Base-by-base conservation (phyloP, 2,113 vertebrate species). In the Alaudala cheleensis region DNA sequence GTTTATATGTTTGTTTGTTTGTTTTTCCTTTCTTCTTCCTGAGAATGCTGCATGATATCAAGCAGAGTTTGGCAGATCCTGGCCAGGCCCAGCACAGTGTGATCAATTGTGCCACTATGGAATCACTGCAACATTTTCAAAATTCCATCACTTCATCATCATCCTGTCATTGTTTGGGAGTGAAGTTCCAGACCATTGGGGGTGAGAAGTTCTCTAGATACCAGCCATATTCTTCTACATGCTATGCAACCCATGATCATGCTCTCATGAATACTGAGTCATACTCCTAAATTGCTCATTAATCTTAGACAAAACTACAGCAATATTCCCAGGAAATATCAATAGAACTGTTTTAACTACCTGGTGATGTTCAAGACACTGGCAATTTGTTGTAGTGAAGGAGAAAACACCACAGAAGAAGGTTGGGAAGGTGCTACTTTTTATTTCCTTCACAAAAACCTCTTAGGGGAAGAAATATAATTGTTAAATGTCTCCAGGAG, bases 11-110 rank as follows among this genome's bases (percentile, higher is more conserved):
- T 53, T 45, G 39, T 53, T 47, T 62, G 26, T 24, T 47, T 77
- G 10, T 18, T 81, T 69, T 40, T 11, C 18, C 37, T 62, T 65
- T 79, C 34, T 54, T 54, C 58, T 57, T 22, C 24, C 34, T 56
- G 25, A 57, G 44, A 29, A 15, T 40, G 29, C 29, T 74, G 29
- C 42, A 34, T 40, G 15, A 50, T 51, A 69, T 25, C 13, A 50
- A 51, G 29, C 5, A 74, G 42, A 31, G 3, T 69, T 57, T 69
- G 56, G 37, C 22, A 64, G 19, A 45, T 11, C 15, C 42, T 57
- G 42, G 21, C 24, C 49, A 73, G 33, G 18, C 25, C 15, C 17
- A 70, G 28, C 37, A 34, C 0, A 0, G 2, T 34, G 14, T 10
- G 2, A 11, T 64, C 33, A 69, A 2, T 19, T 74, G 25, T 57